Base-by-base conservation (phyloP, 2,797 vertebrate species). In the Lagothrix lagotricha region DNA sequence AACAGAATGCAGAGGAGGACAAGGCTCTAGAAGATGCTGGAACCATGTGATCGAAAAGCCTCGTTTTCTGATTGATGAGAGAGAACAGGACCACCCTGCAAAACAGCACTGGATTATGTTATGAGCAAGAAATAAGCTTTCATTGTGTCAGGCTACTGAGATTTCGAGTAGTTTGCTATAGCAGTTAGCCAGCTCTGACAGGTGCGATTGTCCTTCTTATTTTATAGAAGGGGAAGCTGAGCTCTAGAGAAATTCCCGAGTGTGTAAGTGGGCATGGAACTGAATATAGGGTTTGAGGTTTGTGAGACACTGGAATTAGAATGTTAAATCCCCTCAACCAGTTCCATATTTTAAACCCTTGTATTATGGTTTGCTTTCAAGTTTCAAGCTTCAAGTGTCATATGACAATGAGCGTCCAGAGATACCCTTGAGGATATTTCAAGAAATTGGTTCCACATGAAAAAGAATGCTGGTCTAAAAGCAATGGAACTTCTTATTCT, bases 281-380 rank as follows among this genome's bases (percentile, higher is more conserved):
- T 93, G 88, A 91, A 95, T 48, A 39, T 77, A 81, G 70, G 30
- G 24, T 64, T 39, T 97, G 88, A 96, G 70, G 82, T 93, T 80
- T 80, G 33, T 15, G 50, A 33, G 20, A 15, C 9, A 12, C 50
- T 58, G 88, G 44, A 12, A 36, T 88, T 52, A 36, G 36, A 82
- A 72, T 52, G 28, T 48, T 76, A 85, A 94, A 82, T 80, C 54
- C 61, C 44, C 70, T 67, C 33, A 50, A n/a, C 19, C 33, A 61
- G 70, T 84, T 95, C 39, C 79, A 20, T 44, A 72, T 82, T 93
- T 93, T 80, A 76, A 80, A 44, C 48, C 70, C 48, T 19, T 64
- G 22, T 76, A 48, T 52, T 52, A 87, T 33, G 77, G 58, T 46
- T 10, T 13, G n/a, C 44, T 89, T 67, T 54, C 19, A 72, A 26